phyloP scores from a whole-genome alignment of 2,113 vertebrate genomes.

The Macaca mulatta region DNA sequence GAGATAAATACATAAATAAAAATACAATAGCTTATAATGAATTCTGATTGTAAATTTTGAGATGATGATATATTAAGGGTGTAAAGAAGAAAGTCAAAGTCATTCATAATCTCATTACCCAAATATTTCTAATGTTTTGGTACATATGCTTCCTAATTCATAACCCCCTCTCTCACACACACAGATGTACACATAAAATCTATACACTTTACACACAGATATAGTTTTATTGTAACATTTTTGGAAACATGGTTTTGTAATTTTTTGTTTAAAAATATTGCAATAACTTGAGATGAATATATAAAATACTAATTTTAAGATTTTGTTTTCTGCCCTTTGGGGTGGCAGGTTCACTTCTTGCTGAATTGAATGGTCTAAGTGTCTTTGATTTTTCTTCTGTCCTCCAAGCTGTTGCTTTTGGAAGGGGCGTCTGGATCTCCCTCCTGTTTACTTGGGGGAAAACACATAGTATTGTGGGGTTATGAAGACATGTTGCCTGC shows the following conservation, averaged over 20 bases:
- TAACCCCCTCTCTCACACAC: not conserved
- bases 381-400: slow-evolving; percentile 37
- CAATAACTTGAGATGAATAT: slow-evolving; percentile 63
- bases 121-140: not conserved
- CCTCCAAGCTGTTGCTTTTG: slow-evolving; percentile 92
- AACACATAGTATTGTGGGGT: slow-evolving; percentile 98
- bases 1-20: no score
- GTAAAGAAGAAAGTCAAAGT: not conserved
- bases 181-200: not conserved
- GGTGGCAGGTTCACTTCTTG: not conserved
- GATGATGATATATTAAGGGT: not conserved
- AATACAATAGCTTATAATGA: not conserved
- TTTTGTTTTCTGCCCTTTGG: not conserved
- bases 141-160: not conserved
- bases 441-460: slow-evolving; percentile 96
- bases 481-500: slow-evolving; percentile 99
- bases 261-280: not conserved
- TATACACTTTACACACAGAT: not conserved
- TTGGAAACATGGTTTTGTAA: slow-evolving; percentile 2
- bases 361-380: not conserved
- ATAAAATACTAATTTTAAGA: not conserved
- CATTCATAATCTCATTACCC: no score
- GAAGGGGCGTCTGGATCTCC: slow-evolving; percentile 98
- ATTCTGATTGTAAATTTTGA: slow-evolving; percentile 28
- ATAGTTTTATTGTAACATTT: slow-evolving; percentile 4